phyloP scores from a whole-genome alignment of 2,113 vertebrate species.

The Calyptommatus sinebrachiatus region DNA sequence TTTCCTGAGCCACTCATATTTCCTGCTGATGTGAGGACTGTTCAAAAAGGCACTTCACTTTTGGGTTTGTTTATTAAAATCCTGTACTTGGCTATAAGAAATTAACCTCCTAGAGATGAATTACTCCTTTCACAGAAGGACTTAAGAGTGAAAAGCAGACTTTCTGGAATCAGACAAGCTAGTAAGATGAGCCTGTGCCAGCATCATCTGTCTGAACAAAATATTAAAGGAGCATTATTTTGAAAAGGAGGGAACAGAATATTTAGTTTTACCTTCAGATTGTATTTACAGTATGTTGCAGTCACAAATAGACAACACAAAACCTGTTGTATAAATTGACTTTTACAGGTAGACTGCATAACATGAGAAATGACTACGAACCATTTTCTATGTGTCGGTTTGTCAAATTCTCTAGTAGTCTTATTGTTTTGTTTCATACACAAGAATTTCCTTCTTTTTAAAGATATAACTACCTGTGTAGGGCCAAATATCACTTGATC shows the following conservation, averaged over 20 bases:
- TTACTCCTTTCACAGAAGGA: conserved; percentile 63
- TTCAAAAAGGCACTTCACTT: conserved; percentile 80
- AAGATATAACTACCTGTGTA: background rate
- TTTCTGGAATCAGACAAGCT: conserved; percentile 44
- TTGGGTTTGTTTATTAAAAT: conserved; percentile 83
- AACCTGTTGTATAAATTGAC: conserved; percentile 44
- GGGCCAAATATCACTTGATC: background rate
- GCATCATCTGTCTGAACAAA: conserved; percentile 19
- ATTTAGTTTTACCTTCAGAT: conserved; percentile 46
- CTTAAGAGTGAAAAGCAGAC: conserved; percentile 48
- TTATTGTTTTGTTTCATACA: conserved; percentile 24
- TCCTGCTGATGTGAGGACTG: conserved; percentile 80
- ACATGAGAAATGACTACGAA: background rate
- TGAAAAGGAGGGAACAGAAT: background rate
- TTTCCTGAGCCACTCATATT: conserved; percentile 76
- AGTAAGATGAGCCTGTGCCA: conserved; percentile 38
- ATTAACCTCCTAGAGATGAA: conserved; percentile 82
- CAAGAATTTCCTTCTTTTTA: conserved; percentile 19
- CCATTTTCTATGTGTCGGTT: background rate
- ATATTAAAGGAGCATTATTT: background rate
- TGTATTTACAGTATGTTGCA: background rate
- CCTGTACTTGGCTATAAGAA: conserved; percentile 75
- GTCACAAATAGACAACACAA: conserved; percentile 10
- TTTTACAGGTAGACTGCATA: conserved; percentile 33
- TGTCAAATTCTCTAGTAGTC: conserved; percentile 8